Conservation (phyloP, 2,113 vertebrate species). For the Crotalus tigris region DNA sequence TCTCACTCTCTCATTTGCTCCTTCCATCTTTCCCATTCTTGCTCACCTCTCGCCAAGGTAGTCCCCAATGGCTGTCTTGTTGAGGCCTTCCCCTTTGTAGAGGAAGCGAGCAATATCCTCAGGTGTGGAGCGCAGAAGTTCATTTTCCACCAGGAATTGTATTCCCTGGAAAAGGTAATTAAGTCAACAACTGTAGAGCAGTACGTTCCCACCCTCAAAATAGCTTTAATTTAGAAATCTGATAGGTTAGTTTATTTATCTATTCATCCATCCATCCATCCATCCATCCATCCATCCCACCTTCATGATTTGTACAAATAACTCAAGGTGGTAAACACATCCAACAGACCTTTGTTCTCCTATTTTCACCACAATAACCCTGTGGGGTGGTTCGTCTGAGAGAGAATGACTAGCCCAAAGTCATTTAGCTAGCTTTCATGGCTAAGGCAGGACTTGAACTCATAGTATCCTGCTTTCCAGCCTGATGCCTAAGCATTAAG, state of each 20-base stretch:
- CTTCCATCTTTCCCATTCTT: fast-evolving
- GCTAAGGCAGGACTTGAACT: not conserved
- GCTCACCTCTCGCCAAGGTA: conserved; percentile 87
- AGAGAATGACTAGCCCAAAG: not conserved
- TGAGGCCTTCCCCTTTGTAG: conserved; percentile 91
- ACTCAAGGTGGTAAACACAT: too few relatives aligned
- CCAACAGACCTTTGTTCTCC: not conserved
- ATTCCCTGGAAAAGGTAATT: conserved; percentile 74
- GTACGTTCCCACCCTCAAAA: not conserved
- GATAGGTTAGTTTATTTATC: not conserved
- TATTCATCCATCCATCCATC: too few relatives aligned
- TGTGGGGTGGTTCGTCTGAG: not conserved
- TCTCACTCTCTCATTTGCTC: not conserved
- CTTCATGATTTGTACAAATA: not conserved
- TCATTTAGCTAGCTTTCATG: not conserved
- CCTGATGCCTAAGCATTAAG: not conserved
- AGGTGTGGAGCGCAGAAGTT: conserved; percentile 81
- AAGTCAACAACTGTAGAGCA: fast-evolving
- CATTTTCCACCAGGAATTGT: conserved; percentile 86
- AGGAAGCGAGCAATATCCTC: conserved; percentile 89
- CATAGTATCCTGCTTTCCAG: not conserved
- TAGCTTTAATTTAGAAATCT: not conserved
- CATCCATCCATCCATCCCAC: too few relatives aligned
- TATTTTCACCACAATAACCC: not conserved
- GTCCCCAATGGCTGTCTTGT: conserved; percentile 91